Conservation (phyloP, 2,888 invertebrate species). For the Volucella inanis region DNA sequence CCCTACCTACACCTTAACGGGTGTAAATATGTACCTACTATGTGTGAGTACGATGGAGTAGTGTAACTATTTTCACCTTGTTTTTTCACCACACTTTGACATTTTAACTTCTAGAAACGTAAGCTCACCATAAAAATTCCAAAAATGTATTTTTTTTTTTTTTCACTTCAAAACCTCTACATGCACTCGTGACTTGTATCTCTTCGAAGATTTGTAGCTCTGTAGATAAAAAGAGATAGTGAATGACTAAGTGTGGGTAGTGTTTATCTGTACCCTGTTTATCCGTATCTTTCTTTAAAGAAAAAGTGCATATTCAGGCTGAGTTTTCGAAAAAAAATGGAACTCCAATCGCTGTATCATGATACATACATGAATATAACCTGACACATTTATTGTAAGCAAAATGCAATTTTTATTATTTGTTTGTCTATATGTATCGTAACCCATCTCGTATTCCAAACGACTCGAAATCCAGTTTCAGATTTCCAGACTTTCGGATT, state of each 20-base stretch:
- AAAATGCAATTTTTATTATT: background rate
- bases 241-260: slow-evolving; percentile 5
- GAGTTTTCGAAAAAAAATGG: background rate
- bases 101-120: slow-evolving; percentile 40
- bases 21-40: slow-evolving; percentile 27
- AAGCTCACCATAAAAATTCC: slow-evolving; percentile 58
- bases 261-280: too few relatives aligned
- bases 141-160: slow-evolving; percentile 17
- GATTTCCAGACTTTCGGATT: slow-evolving; percentile 35
- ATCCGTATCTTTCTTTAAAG: too few relatives aligned
- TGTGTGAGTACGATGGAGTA: slow-evolving; percentile 49
- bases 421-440: slow-evolving; percentile 19
- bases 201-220: slow-evolving; percentile 27
- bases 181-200: background rate
- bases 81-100: slow-evolving; percentile 60
- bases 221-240: slow-evolving; percentile 40
- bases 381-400: background rate
- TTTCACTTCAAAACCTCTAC: background rate
- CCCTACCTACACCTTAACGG: slow-evolving; percentile 50
- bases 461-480: slow-evolving; percentile 63
- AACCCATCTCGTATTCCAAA: slow-evolving; percentile 42
- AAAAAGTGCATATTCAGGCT: background rate
- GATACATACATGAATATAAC: background rate
- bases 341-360: background rate
- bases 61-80: slow-evolving; percentile 54